These are phyloP conservation scores for Stratiomys singularior DNA, from an alignment of 2,888 invertebrate species.

Conservation along the genomic window DNA sequence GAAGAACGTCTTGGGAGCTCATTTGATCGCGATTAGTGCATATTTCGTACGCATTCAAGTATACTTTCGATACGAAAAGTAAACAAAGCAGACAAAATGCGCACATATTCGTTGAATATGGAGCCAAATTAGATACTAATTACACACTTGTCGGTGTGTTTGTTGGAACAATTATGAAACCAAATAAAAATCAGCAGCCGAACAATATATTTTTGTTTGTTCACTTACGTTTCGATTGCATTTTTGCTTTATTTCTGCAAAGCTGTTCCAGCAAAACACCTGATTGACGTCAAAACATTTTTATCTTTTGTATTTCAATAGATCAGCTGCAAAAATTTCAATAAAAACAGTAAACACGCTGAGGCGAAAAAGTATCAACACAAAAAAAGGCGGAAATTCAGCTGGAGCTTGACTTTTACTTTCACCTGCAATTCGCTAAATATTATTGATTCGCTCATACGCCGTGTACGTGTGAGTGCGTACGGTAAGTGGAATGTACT, in stretches of 20 bases:
- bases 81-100: neutral
- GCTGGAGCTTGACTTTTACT: slow-evolving; percentile 23
- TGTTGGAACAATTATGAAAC: slow-evolving; percentile 11
- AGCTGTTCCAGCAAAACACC: neutral
- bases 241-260: slow-evolving; percentile 1
- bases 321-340: slow-evolving; percentile 32
- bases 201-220: slow-evolving; percentile 1
- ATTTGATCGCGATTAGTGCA: too few relatives aligned
- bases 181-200: neutral
- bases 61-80: neutral
- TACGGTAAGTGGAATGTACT: neutral
- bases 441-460: neutral
- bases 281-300: slow-evolving; percentile 40
- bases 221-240: neutral
- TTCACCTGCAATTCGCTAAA: slow-evolving; percentile 25
- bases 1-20: too few relatives aligned
- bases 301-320: slow-evolving; percentile 18
- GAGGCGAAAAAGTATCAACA: neutral
- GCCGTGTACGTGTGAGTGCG: neutral
- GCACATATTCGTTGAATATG: slow-evolving; percentile 21
- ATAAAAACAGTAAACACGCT: slow-evolving; percentile 10
- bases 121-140: slow-evolving; percentile 33
- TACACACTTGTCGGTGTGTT: slow-evolving; percentile 9
- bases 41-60: neutral
- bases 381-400: slow-evolving; percentile 16